These are phyloP conservation scores for Rhegmatorhina hoffmannsi DNA, from an alignment of 2,113 vertebrate species.

Conservation along the genomic window DNA sequence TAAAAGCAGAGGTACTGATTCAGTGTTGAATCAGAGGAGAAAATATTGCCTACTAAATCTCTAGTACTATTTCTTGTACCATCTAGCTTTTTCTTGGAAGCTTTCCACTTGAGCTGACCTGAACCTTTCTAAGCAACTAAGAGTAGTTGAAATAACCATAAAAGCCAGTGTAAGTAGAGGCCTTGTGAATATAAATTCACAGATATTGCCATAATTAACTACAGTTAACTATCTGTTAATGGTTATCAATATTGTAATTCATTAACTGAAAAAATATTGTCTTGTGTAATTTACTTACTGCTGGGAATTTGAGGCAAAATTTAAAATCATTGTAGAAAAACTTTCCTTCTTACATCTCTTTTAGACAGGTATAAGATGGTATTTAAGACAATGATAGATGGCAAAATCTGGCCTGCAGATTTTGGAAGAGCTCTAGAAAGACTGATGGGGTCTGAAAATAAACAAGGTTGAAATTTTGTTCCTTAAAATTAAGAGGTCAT, in stretches of 20 bases:
- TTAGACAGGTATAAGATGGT: not conserved
- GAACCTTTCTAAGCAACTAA: not conserved
- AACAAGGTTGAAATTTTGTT: not conserved
- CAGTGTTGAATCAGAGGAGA: conserved; percentile 1
- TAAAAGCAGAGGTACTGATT: conserved; percentile 28
- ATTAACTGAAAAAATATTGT: not conserved
- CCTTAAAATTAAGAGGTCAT: not conserved
- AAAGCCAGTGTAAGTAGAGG: not conserved
- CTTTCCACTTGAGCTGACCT: conserved; percentile 11
- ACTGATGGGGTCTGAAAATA: not conserved
- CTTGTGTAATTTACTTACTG: not conserved
- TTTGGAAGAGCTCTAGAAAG: not conserved
- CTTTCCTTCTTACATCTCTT: not conserved
- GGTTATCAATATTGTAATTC: not conserved
- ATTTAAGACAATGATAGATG: not conserved
- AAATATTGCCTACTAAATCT: conserved; percentile 46
- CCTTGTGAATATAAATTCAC: not conserved
- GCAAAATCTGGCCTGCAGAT: not conserved
- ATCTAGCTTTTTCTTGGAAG: conserved; percentile 29
- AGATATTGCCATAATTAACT: not conserved
- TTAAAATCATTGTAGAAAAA: not conserved
- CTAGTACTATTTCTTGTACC: conserved; percentile 1
- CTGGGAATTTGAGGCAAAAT: not conserved
- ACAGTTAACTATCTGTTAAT: not conserved
- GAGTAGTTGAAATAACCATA: not conserved